Evolutionary conservation across 2,797 vertebrate genomes (phyloP).

Genomic region (Acrocephalus scirpaceus): DNA sequence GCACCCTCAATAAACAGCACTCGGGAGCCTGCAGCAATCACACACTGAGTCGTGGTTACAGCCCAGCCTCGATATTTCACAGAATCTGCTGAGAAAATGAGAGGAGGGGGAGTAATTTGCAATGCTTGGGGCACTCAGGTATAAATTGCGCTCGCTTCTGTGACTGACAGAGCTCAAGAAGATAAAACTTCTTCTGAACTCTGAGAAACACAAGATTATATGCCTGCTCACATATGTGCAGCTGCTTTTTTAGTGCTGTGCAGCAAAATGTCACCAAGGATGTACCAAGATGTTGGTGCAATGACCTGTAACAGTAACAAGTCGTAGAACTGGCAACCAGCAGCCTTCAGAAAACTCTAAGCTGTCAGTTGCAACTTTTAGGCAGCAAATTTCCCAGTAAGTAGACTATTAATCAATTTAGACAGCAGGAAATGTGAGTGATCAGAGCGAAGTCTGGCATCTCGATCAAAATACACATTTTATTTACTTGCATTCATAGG

Average conservation of each 20-base stretch:
- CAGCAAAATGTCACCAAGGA: neutral
- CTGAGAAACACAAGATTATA: neutral
- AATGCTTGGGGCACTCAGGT: neutral
- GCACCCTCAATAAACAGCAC: neutral
- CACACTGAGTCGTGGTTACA: neutral
- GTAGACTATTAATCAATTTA: constrained; percentile 32
- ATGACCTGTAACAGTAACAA: neutral
- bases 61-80: neutral
- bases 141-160: neutral
- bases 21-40: neutral
- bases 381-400: constrained; percentile 39
- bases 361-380: constrained; percentile 11
- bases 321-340: neutral
- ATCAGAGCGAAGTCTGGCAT: neutral
- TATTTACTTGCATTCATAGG: neutral
- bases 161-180: constrained; percentile 29
- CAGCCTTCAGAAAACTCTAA: constrained; percentile 15
- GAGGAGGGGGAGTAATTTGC: neutral
- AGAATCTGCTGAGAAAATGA: neutral
- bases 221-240: neutral
- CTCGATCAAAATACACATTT: constrained; percentile 20
- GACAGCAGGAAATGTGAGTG: neutral
- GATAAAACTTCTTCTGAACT: neutral
- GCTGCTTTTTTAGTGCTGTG: neutral
- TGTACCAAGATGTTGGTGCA: neutral